These are phyloP conservation scores for Shinisaurus crocodilurus DNA, from an alignment of 2,113 vertebrate species.

Conservation along the genomic window DNA sequence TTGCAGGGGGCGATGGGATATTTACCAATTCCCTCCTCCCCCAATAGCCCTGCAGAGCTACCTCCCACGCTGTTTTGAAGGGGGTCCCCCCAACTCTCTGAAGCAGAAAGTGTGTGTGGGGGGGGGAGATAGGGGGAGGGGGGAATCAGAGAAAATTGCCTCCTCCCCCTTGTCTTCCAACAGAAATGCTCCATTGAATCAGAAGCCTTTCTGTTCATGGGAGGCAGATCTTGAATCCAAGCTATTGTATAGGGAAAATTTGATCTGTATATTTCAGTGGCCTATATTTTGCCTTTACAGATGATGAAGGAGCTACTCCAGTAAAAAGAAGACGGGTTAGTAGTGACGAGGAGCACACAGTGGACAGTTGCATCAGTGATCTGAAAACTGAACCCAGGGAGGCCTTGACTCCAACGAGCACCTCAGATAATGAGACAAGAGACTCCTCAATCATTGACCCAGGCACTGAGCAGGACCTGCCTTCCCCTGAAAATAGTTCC, in stretches of 20 bases:
- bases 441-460: constrained; percentile 99
- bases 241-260: not conserved
- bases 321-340: constrained; percentile 93
- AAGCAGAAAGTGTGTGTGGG: not conserved
- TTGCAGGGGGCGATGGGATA: too few species aligned
- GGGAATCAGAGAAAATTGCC: not conserved
- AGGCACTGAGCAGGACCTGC: constrained; percentile 95
- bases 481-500: constrained; percentile 86
- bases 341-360: constrained; percentile 86
- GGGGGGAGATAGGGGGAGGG: not conserved
- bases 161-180: not conserved
- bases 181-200: not conserved
- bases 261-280: not conserved
- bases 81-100: not conserved
- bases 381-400: constrained; percentile 86
- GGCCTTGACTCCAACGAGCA: constrained; percentile 92
- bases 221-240: too few species aligned
- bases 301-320: constrained; percentile 95
- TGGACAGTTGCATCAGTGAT: constrained; percentile 80
- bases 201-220: too few species aligned
- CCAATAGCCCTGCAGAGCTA: too few species aligned
- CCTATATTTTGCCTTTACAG: constrained; percentile 59
- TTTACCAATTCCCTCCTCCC: too few species aligned
- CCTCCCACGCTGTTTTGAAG: not conserved
- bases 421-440: constrained; percentile 95